Conservation (phyloP, 1,140 invertebrate species). For the Chrysomallon squamiferum region DNA sequence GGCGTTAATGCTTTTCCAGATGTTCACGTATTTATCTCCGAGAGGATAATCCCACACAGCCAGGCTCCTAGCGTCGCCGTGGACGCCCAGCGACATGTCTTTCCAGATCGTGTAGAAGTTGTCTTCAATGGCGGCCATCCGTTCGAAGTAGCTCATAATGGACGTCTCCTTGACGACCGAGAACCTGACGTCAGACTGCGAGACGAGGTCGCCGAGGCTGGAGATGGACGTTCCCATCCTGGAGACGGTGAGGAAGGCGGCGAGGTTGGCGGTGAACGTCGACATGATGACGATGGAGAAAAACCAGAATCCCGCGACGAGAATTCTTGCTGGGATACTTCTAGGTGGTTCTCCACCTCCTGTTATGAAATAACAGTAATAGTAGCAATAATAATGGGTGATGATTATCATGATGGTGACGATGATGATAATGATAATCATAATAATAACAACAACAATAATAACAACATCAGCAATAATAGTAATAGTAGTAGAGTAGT, state of each 20-base stretch:
- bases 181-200: slow-evolving; percentile 80
- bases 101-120: slow-evolving; percentile 41
- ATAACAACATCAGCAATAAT: no score
- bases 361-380: slow-evolving; percentile 13
- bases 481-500: no score
- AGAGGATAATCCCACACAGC: slow-evolving; percentile 92
- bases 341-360: slow-evolving; percentile 72
- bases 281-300: slow-evolving; percentile 92
- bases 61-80: slow-evolving; percentile 5
- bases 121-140: slow-evolving; percentile 33
- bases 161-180: slow-evolving; percentile 22
- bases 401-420: no score
- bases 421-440: no score
- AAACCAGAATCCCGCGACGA: slow-evolving; percentile 91
- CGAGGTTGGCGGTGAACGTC: slow-evolving; percentile 62
- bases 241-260: slow-evolving; percentile 41
- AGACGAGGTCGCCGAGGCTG: slow-evolving; percentile 83
- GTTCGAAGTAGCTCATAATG: slow-evolving; percentile 34
- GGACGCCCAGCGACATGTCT: slow-evolving; percentile 23
- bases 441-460: no score
- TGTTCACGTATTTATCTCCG: slow-evolving; percentile 84
- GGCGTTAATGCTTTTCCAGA: slow-evolving; percentile 64
- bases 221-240: slow-evolving; percentile 24
- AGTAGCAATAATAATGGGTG: background rate
- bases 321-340: slow-evolving; percentile 79